These are phyloP conservation scores for Aplochiton taeniatus DNA, from an alignment of 2,797 vertebrate genomes.

Conservation along the genomic window DNA sequence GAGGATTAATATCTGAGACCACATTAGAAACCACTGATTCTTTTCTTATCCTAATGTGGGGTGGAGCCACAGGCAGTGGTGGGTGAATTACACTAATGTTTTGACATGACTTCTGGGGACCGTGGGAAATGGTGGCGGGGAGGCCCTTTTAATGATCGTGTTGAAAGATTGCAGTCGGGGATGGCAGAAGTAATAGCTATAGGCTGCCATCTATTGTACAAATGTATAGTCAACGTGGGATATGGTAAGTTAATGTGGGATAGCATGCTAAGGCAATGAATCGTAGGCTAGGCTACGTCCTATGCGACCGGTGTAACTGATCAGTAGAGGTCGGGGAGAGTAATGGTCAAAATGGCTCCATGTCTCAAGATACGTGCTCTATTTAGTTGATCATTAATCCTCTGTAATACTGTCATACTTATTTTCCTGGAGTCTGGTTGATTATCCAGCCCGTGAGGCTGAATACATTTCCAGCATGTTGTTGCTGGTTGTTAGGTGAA, in stretches of 20 bases:
- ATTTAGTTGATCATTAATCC: slow-evolving; percentile 1
- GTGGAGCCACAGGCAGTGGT: slow-evolving; percentile 29
- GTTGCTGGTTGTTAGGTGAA: slow-evolving; percentile 12
- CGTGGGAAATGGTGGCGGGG: slow-evolving; percentile 22
- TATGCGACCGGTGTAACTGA: slow-evolving; percentile 25
- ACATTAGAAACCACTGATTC: slow-evolving; percentile 33
- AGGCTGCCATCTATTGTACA: slow-evolving; percentile 20
- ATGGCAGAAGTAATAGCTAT: slow-evolving; percentile 22
- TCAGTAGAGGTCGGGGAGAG: neutral
- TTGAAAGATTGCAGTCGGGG: slow-evolving; percentile 23
- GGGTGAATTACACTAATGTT: slow-evolving; percentile 51
- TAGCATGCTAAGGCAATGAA: slow-evolving; percentile 27
- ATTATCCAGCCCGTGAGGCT: slow-evolving; percentile 27
- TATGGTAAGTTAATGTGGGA: slow-evolving; percentile 38
- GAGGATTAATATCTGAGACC: slow-evolving; percentile 42
- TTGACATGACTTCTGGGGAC: slow-evolving; percentile 34
- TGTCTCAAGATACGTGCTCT: slow-evolving; percentile 8
- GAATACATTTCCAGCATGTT: slow-evolving; percentile 16
- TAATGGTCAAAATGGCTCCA: slow-evolving; percentile 19
- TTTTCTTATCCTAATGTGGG: slow-evolving; percentile 33
- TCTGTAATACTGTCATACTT: neutral
- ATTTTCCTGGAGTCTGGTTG: slow-evolving; percentile 16
- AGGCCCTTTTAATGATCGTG: slow-evolving; percentile 27
- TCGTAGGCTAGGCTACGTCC: slow-evolving; percentile 10
- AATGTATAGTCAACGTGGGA: slow-evolving; percentile 26